phyloP scores from a whole-genome alignment of 2,113 vertebrate species.

The Platanista minor region DNA sequence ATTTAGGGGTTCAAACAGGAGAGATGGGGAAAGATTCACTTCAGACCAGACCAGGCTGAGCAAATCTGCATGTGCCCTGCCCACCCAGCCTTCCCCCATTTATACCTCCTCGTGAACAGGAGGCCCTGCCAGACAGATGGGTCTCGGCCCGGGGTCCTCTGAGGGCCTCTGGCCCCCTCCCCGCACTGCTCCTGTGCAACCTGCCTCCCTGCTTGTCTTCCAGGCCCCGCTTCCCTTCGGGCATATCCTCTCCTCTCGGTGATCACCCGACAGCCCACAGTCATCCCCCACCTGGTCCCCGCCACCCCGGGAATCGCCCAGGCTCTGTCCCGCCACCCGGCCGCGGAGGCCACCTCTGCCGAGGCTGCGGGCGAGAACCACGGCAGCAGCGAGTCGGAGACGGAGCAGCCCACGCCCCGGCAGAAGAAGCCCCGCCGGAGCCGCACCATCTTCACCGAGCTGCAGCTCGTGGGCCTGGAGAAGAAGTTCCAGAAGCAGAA shows the following conservation, averaged over 20 bases:
- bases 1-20: background rate
- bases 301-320: slow-evolving; percentile 68
- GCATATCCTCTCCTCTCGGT: slow-evolving; percentile 93
- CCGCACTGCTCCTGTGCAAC: background rate
- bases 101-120: background rate
- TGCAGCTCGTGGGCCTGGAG: slow-evolving; percentile 98
- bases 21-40: background rate
- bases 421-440: slow-evolving; percentile 95
- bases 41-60: background rate
- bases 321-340: slow-evolving; percentile 75
- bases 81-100: background rate
- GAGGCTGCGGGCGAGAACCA: slow-evolving; percentile 84
- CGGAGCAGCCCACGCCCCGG: slow-evolving; percentile 85
- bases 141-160: background rate
- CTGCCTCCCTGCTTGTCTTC: background rate
- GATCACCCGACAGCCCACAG: slow-evolving; percentile 90
- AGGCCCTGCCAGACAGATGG: background rate
- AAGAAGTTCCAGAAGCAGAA: slow-evolving; percentile 99
- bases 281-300: slow-evolving; percentile 84
- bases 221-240: slow-evolving; percentile 90
- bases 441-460: slow-evolving; percentile 97
- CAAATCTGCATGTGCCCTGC: background rate
- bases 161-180: background rate
- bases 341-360: slow-evolving; percentile 55
- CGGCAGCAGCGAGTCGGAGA: slow-evolving; percentile 94